Evolutionary conservation across 92 coral and sea anemone species (phyloP), one percentile per base, ranked within the genome.

Genomic region (Siderastrea radians): DNA sequence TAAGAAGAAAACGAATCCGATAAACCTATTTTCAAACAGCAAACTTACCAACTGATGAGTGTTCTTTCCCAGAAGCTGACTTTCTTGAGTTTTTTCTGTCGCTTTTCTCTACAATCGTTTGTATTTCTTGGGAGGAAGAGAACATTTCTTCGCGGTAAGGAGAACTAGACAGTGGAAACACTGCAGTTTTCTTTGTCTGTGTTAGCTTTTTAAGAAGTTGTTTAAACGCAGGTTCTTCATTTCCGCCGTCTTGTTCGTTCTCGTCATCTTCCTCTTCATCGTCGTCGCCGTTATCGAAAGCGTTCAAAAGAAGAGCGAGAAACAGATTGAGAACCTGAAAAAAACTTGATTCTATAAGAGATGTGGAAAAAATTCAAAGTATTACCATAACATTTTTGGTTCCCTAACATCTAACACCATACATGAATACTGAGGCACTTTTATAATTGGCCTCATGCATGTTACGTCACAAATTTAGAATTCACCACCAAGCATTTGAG

Each of bases 301-400:
- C 98, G 91, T 95, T 95, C 55, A 95, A 85, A 10, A 95, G 93
- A 57, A 95, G 80, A 63, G 98, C 98, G 14, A 95, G 96, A 13
- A 95, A 95, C n/a, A 95, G 91, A 72, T 95, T 95, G 49, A 95
- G 88, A 50, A 95, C 96, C 98, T 95, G 74, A 60, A 38, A 45
- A 68, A 5, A 68, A 44, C 14, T 6, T 5, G 17, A 3, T 14
- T 14, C 2, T 6, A n/a, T 15, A 61, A 26, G 38, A 26, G 14
- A 10, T 8, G 10, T 8, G 15, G 61, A 57, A 10, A 57, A 10
- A 10, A 4, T 57, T 3, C 9, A 14, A 57, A 57, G 12, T 10
- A 57, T 57, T 14, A 57, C 9, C 1, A 38, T 26, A 26, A 26
- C 38, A 26, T 26, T 26, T 26, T 26, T 26, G 0, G 0, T 26